Percentiles rank a stretch among this genome's conserved stretches.
Conservation (phyloP, 2,113 vertebrate genomes). For the Hemiprocne comata region DNA sequence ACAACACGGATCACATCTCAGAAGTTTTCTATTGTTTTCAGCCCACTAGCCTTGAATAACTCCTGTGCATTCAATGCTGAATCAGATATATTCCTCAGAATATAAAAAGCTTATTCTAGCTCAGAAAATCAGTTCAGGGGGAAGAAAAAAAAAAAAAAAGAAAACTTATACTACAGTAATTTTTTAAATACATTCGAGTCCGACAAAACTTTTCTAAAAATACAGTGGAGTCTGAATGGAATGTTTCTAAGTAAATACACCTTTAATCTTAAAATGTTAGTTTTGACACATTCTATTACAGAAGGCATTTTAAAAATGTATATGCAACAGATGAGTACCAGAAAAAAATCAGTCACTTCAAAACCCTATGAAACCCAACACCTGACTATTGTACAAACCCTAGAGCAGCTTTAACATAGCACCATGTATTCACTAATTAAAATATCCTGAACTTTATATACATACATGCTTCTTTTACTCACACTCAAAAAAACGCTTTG, state of each 20-base stretch:
- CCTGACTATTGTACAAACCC: neutral
- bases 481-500: neutral
- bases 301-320: neutral
- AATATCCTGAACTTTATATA: neutral
- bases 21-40: constrained; percentile 55
- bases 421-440: neutral
- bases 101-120: constrained; percentile 24
- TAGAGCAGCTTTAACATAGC: neutral
- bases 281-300: neutral
- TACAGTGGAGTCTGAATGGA: neutral
- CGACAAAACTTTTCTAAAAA: neutral
- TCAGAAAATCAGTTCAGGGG: neutral
- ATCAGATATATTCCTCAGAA: constrained; percentile 20
- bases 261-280: neutral
- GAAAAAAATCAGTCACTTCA: neutral
- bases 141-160: neutral
- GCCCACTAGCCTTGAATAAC: constrained; percentile 25
- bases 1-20: constrained; percentile 30
- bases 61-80: constrained; percentile 21
- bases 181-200: neutral
- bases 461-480: neutral
- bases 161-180: neutral
- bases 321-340: constrained; percentile 11
- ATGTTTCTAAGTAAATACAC: neutral
- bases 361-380: constrained; percentile 17